Percentiles rank a stretch among this genome's conserved stretches.
phyloP scores from a whole-genome alignment of 1,140 invertebrate genomes.

The Acromyrmex heyeri region DNA sequence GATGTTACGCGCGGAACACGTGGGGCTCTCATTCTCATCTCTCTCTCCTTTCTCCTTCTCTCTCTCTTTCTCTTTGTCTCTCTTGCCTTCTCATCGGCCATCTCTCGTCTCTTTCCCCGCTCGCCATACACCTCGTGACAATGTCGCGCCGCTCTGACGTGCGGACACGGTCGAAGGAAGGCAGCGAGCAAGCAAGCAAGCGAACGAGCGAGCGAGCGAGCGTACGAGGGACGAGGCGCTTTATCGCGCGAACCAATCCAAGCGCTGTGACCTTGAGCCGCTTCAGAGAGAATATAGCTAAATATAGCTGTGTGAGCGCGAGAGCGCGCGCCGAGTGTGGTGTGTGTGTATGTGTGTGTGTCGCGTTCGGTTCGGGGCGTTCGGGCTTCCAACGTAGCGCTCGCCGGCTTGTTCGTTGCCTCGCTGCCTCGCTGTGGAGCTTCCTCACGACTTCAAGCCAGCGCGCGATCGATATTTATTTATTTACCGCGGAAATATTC shows the following conservation, averaged over 20 bases:
- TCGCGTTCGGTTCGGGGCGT: no score
- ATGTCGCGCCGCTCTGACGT: conserved; percentile 26
- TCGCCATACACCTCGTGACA: conserved; percentile 30
- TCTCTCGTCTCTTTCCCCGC: not conserved
- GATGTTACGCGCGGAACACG: conserved; percentile 49
- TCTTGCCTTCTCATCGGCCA: not conserved
- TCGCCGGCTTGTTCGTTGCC: not conserved
- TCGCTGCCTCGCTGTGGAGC: not conserved
- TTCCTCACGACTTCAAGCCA: not conserved
- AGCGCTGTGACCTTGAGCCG: conserved; percentile 83
- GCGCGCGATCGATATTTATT: conserved; percentile 59
- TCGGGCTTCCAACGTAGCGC: conserved; percentile 37
- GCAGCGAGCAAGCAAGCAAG: conserved; percentile 12
- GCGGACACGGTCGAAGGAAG: conserved; percentile 48
- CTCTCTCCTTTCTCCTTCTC: not conserved
- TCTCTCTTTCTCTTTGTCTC: not conserved
- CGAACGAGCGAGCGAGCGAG: not conserved
- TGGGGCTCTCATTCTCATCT: conserved; percentile 32
- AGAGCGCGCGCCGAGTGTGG: not conserved
- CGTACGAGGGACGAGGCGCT: conserved; percentile 69
- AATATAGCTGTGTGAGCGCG: conserved; percentile 82
- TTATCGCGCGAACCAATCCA: conserved; percentile 83
- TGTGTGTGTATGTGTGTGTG: not conserved
- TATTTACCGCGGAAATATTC: conserved; percentile 45
- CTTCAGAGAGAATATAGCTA: conserved; percentile 82